Evolutionary conservation across 2,888 invertebrate genomes (phyloP).

Genomic region (Clitarchus hookeri): DNA sequence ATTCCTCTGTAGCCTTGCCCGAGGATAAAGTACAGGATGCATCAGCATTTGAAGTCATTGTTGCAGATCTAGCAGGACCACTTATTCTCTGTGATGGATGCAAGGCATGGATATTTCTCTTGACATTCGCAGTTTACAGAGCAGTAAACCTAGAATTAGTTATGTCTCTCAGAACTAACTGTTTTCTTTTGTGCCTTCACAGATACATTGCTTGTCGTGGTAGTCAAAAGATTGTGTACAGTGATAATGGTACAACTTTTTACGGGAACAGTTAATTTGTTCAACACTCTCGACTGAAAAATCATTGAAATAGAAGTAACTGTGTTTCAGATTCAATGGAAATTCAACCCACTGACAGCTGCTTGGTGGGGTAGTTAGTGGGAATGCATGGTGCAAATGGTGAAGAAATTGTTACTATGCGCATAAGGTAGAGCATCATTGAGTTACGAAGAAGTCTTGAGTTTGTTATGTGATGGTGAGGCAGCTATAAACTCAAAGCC

Average conservation of each 20-base stretch:
- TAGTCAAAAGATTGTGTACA: slow-evolving; percentile 46
- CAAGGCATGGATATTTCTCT: slow-evolving; percentile 50
- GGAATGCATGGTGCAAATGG: slow-evolving; percentile 51
- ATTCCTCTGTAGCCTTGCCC: no score
- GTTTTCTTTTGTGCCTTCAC: slow-evolving; percentile 49
- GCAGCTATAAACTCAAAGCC: slow-evolving; percentile 50
- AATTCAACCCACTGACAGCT: slow-evolving; percentile 52
- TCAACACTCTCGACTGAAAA: not conserved
- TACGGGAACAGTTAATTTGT: not conserved
- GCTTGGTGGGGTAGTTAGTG: slow-evolving; percentile 56
- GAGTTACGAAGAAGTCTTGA: slow-evolving; percentile 47
- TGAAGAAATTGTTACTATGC: slow-evolving; percentile 51
- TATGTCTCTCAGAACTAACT: slow-evolving; percentile 45
- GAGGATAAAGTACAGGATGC: no score
- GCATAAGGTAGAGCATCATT: slow-evolving; percentile 50
- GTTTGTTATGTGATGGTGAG: slow-evolving; percentile 49
- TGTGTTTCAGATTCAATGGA: not conserved
- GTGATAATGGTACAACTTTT: not conserved
- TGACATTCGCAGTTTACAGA: slow-evolving; percentile 52
- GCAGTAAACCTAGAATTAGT: slow-evolving; percentile 52
- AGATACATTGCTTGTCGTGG: slow-evolving; percentile 49
- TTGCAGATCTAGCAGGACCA: no score
- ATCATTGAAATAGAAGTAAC: not conserved
- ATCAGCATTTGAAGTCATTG: no score
- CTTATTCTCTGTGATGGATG: slow-evolving; percentile 42